A percentile compares a stretch with the other conserved stretches of the same genome.
phyloP scores from a whole-genome alignment of 2,113 vertebrate species.

The Laticauda laticaudata region DNA sequence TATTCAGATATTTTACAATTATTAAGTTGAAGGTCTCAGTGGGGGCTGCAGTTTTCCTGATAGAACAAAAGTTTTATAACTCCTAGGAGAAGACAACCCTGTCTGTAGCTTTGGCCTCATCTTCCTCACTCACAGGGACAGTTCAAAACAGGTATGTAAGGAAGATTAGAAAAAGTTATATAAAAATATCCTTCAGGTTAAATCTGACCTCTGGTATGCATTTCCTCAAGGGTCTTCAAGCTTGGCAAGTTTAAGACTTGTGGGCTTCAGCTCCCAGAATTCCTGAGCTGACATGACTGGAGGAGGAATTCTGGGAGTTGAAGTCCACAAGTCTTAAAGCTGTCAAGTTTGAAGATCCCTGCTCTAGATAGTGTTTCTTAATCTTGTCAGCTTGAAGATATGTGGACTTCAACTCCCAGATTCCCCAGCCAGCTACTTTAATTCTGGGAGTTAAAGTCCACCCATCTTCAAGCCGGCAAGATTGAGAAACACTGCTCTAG shows the following conservation, averaged over 20 bases:
- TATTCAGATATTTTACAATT: constrained; percentile 27
- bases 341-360: no score
- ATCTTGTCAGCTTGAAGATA: not conserved
- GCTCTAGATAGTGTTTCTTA: not conserved
- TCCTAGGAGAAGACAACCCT: constrained; percentile 30
- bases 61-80: constrained; percentile 1
- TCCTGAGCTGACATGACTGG: no score
- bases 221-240: not conserved
- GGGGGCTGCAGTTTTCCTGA: constrained; percentile 25
- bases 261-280: no score
- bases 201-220: not conserved
- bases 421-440: not conserved
- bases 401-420: not conserved
- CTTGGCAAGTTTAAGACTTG: no score
- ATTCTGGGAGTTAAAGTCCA: not conserved
- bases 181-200: not conserved
- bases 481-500: not conserved
- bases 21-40: not conserved
- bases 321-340: no score
- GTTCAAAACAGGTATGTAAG: constrained; percentile 24
- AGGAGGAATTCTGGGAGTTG: no score
- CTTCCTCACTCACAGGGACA: not conserved
- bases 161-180: not conserved
- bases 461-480: not conserved
- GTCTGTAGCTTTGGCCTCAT: constrained; percentile 17